phyloP scores from a whole-genome alignment of 2,797 vertebrate species.

The Remorina albescens region DNA sequence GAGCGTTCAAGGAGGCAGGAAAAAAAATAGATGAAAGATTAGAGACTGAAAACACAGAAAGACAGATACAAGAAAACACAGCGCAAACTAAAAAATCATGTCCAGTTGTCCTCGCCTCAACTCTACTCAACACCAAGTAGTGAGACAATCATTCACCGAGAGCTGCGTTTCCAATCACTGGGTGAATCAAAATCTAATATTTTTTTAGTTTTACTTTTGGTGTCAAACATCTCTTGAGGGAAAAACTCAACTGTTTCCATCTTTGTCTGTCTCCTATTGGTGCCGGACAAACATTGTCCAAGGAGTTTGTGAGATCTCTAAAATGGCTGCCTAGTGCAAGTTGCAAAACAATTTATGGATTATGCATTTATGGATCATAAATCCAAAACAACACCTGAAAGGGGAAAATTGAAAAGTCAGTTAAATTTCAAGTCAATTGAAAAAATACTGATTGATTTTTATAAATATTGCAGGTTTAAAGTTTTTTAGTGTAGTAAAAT shows the following conservation, averaged over 20 bases:
- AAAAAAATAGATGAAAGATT: constrained; percentile 20
- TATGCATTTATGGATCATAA: too few relatives aligned
- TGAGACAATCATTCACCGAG: not conserved
- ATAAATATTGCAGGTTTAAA: not conserved
- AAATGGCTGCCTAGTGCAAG: too few relatives aligned
- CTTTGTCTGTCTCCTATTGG: not conserved
- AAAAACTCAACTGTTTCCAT: not conserved
- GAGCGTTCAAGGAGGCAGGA: not conserved
- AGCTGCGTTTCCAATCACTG: not conserved
- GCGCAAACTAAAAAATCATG: not conserved
- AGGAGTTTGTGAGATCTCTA: not conserved
- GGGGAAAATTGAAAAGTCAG: too few relatives aligned
- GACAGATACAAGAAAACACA: not conserved
- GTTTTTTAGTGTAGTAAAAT: not conserved
- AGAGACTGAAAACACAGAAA: not conserved
- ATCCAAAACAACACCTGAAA: constrained; percentile 19
- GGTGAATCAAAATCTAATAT: not conserved
- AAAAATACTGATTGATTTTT: too few relatives aligned
- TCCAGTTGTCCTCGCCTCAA: too few relatives aligned
- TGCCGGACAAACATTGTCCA: not conserved
- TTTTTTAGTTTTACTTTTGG: not conserved
- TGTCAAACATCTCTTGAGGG: not conserved
- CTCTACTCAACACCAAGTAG: not conserved
- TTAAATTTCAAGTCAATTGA: too few relatives aligned
- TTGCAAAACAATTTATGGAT: too few relatives aligned